Base-by-base conservation (phyloP, 2,888 invertebrate genomes). In the Anorthoa munda region DNA sequence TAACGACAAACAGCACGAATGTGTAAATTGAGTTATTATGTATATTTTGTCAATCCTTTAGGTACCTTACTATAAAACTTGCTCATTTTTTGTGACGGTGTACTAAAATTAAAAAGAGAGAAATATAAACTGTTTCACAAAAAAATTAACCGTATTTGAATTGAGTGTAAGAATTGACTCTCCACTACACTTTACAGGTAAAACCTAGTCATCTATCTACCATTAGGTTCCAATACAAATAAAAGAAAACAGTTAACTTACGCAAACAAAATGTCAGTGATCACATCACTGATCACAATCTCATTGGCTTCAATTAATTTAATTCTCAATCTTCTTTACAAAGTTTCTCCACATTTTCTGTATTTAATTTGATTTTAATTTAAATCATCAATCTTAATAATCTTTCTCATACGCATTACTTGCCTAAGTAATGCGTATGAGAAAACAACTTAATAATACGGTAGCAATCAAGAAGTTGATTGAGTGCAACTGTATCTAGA, bases 311-410 rank as follows among this genome's bases (percentile, higher is more conserved):
- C 11, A 23, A 56, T 69, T 59, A 56, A 56, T 71, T 63, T 64
- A 18, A 63, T 23, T 45, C 51, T 66, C 56, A 50, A 81, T 74
- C 50, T 58, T 48, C 66, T 58, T 48, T 18, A 12, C 26, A 15
- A 4, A 63, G 46, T 56, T 66, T 77, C 56, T 63, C 64, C 23
- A 18, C 31, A 23, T 64, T 60, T 74, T 58, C 56, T 48, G 17
- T 26, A 23, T 76, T 56, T 65, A 53, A 81, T 76, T 72, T 65
- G 55, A 65, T 71, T 67, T 67, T 39, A 55, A 71, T 59, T 70
- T 23, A 66, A 75, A 67, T 66, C 63, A 81, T 76, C 66, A 79
- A 81, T 72, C 48, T 56, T 51, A 13, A 59, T n/a, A n/a, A n/a
- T n/a, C n/a, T 74, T 69, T 50, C 58, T 64, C 39, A 64, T 63